Evolutionary conservation across 2,797 vertebrate genomes (phyloP), one percentile per base, ranked within the genome.

Genomic region (Picus viridis): DNA sequence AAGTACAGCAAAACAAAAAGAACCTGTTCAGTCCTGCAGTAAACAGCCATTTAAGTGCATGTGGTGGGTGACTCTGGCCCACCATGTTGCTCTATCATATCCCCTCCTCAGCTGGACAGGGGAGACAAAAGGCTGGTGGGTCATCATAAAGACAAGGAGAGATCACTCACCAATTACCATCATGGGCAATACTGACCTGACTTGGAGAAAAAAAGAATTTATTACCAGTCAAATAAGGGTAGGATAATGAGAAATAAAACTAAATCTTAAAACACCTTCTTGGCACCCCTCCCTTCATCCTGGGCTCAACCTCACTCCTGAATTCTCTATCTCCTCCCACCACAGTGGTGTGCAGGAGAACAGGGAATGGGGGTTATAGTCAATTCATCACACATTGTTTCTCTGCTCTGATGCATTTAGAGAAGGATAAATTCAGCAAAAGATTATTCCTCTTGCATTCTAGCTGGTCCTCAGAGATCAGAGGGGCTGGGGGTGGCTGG

Each of bases 1-100:
- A 13, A 72, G 34, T 27, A 56, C 5, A 16, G 4, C 23, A 77
- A 32, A 6, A 41, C 23, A 2, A 72, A 65, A 85, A 78, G 12
- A 83, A 75, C 4, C 3, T 47, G 3, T 18, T 69, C 27, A n/a
- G 7, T 57, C n/a, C 63, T 59, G 39, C 88, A 57, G 15, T n/a
- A 51, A 80, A 36, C 58, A 81, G n/a, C 4, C 41, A 69, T 41
- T 74, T 41, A 59, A 77, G 15, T 53, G 16, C 10, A 32, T 26
- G 6, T 47, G 20, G 56, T n/a, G 7, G 3, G 2, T 62, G 29
- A 49, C 3, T 0, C 9, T 22, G 19, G 13, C 16, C 10, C 54
- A 63, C 11, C 22, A 58, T 83, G 29, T 16, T 11, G 5, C 29
- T 82, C 54, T n/a, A n/a, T 62, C n/a, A 22, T 16, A 26, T 32